These are phyloP conservation scores for Drosophila bocqueti DNA, from an alignment of 1,140 invertebrate genomes.

Conservation along the genomic window DNA sequence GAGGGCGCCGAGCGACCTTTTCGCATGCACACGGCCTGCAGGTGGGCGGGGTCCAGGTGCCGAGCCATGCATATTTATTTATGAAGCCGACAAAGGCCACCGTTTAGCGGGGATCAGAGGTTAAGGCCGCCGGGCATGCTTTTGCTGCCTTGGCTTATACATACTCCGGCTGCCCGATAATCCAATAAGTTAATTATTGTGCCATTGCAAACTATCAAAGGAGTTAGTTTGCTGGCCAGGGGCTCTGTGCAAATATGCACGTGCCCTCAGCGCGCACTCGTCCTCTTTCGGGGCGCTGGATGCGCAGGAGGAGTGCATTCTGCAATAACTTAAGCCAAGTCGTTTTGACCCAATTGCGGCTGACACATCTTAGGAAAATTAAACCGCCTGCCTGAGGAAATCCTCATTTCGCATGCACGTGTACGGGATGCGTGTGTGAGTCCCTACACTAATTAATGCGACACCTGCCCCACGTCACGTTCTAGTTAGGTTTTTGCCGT, in stretches of 20 bases:
- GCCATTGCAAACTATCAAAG: slow-evolving; percentile 54
- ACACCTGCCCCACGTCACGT: slow-evolving; percentile 54
- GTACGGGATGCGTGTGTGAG: slow-evolving; percentile 12
- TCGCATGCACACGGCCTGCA: slow-evolving; percentile 46
- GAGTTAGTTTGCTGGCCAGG: slow-evolving; percentile 11
- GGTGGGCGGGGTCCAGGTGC: slow-evolving; percentile 21
- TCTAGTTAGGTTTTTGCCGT: slow-evolving; percentile 45
- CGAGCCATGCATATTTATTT: slow-evolving; percentile 33
- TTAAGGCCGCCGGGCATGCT: slow-evolving; percentile 1
- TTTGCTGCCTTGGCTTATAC: slow-evolving; percentile 1
- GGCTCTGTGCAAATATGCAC: slow-evolving; percentile 5
- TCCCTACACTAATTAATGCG: slow-evolving; percentile 66
- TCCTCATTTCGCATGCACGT: slow-evolving; percentile 49
- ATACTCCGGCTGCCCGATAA: slow-evolving; percentile 29
- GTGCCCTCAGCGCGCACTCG: neutral
- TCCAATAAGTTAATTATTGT: slow-evolving; percentile 52
- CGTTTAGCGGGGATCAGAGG: slow-evolving; percentile 14
- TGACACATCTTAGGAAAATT: slow-evolving; percentile 70
- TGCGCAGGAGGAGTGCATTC: slow-evolving; percentile 16
- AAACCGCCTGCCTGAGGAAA: slow-evolving; percentile 64
- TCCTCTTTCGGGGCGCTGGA: neutral
- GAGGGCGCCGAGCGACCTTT: slow-evolving; percentile 63
- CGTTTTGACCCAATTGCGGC: slow-evolving; percentile 65
- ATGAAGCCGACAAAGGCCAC: slow-evolving; percentile 18
- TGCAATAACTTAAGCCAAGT: slow-evolving; percentile 39